Conservation (phyloP, 2,113 vertebrate genomes). For the Pimephales promelas region DNA sequence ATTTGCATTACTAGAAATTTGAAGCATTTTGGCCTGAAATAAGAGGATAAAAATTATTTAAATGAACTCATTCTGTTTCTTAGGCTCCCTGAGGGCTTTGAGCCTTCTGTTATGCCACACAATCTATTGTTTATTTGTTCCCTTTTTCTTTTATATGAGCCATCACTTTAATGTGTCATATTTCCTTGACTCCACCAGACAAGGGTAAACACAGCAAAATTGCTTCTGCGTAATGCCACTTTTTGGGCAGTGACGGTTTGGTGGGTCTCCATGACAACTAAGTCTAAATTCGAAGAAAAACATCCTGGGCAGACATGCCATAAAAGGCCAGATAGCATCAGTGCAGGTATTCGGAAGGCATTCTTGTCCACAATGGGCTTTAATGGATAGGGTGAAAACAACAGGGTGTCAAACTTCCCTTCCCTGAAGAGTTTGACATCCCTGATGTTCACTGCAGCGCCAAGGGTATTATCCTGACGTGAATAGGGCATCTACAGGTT, state of each 20-base stretch:
- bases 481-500: slow-evolving; percentile 15
- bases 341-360: slow-evolving; percentile 33
- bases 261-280: slow-evolving; percentile 54
- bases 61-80: not conserved
- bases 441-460: slow-evolving; percentile 1
- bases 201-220: slow-evolving; percentile 40
- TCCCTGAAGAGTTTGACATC: slow-evolving; percentile 3
- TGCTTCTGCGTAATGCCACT: slow-evolving; percentile 40
- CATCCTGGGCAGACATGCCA: slow-evolving; percentile 13
- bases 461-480: slow-evolving; percentile 38
- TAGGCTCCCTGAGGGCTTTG: not conserved
- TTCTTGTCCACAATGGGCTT: slow-evolving; percentile 31
- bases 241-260: slow-evolving; percentile 49
- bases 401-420: slow-evolving; percentile 26
- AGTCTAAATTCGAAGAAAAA: slow-evolving; percentile 32
- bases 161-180: slow-evolving; percentile 50
- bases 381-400: slow-evolving; percentile 31
- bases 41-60: not conserved
- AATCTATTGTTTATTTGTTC: slow-evolving; percentile 8
- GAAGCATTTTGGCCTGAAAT: not conserved
- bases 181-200: slow-evolving; percentile 16
- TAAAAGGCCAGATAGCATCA: slow-evolving; percentile 43
- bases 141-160: slow-evolving; percentile 29
- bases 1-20: not conserved
- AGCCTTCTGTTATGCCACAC: not conserved